Conservation (phyloP, 2,113 vertebrate species). For the Isichthys henryi region DNA sequence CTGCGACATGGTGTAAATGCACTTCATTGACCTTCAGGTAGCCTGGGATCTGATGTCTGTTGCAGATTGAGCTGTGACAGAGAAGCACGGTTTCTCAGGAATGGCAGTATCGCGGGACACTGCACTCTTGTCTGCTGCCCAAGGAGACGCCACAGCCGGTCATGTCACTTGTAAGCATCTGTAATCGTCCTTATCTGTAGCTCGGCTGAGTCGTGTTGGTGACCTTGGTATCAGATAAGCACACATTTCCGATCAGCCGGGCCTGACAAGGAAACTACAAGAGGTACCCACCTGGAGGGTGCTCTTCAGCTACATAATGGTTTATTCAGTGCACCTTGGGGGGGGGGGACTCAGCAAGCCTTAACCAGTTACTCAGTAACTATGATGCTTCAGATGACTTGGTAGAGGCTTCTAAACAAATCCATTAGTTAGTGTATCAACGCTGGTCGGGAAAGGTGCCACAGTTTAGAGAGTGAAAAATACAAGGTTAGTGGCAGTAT, state of each 20-base stretch:
- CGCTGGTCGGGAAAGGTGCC: neutral
- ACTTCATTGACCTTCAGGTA: neutral
- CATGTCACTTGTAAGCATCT: neutral
- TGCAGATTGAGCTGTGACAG: neutral
- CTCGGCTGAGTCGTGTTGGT: neutral
- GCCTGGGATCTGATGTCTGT: neutral
- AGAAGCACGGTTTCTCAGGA: neutral
- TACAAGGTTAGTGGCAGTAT: neutral
- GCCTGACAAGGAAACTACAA: neutral
- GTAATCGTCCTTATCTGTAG: neutral
- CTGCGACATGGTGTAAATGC: neutral
- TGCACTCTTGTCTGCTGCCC: neutral
- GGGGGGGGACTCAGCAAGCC: neutral
- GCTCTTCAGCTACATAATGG: neutral
- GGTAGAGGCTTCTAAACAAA: neutral
- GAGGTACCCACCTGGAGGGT: neutral
- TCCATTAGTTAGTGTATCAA: neutral
- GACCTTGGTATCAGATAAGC: neutral
- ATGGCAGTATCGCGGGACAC: neutral
- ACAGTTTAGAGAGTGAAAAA: neutral
- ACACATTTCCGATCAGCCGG: neutral
- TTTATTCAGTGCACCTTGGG: neutral
- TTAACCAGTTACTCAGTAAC: constrained; percentile 8
- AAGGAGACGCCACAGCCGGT: neutral
- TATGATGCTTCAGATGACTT: neutral